phyloP scores from a whole-genome alignment of 30 jellyfish, hydroid and myxozoan species.

The Rhopilema esculentum region DNA sequence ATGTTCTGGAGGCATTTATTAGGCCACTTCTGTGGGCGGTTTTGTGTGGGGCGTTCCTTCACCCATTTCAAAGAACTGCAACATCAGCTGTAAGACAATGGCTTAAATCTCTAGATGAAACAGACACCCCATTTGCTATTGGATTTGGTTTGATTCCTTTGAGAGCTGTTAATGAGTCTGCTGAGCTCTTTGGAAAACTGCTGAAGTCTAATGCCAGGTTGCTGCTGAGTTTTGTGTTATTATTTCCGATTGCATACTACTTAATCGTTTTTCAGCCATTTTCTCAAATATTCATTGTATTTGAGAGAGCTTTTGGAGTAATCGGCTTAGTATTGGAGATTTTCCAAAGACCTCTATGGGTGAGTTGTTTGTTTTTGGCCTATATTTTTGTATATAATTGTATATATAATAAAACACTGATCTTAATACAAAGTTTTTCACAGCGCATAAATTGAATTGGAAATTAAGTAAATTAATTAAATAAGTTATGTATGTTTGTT shows the following conservation, averaged over 20 bases:
- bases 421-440: too few species aligned
- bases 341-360: constrained; percentile 82
- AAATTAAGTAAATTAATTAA: too few species aligned
- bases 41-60: constrained; percentile 89
- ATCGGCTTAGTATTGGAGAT: constrained; percentile 45
- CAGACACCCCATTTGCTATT: constrained; percentile 81
- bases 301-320: constrained; percentile 24
- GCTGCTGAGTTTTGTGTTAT: constrained; percentile 39
- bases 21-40: constrained; percentile 98
- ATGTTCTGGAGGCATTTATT: constrained; percentile 86
- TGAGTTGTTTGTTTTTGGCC: constrained; percentile 13
- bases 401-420: too few species aligned
- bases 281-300: constrained; percentile 56
- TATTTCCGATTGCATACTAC: constrained; percentile 77
- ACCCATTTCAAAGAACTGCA: constrained; percentile 88
- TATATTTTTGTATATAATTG: too few species aligned
- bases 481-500: too few species aligned
- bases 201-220: constrained; percentile 65
- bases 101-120: constrained; percentile 74
- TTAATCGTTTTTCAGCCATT: constrained; percentile 81
- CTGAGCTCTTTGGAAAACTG: constrained; percentile 73
- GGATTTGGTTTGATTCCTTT: constrained; percentile 87
- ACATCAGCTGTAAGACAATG: constrained; percentile 75
- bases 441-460: too few species aligned
- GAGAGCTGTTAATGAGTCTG: constrained; percentile 57